These are phyloP conservation scores for Ridgeia piscesae DNA, from an alignment of 1,140 invertebrate genomes.

Conservation along the genomic window DNA sequence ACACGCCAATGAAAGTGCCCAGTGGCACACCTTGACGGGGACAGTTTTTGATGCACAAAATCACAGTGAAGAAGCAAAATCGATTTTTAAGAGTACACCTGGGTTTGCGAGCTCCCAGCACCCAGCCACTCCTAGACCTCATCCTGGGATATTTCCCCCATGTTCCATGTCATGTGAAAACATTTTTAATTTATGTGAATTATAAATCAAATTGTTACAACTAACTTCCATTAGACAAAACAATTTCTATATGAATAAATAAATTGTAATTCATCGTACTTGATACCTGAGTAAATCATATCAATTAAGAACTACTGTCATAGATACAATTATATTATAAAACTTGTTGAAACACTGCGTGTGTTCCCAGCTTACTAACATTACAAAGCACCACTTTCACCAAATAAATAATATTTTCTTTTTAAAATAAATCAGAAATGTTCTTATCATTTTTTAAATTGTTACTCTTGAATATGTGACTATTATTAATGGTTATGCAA, in stretches of 20 bases:
- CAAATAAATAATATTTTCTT: not conserved
- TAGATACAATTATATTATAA: too few relatives aligned
- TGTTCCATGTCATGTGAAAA: not conserved
- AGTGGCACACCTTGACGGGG: too few relatives aligned
- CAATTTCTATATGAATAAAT: not conserved
- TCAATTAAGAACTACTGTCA: too few relatives aligned
- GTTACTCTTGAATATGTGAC: too few relatives aligned
- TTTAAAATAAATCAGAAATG: not conserved
- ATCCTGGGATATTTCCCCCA: not conserved
- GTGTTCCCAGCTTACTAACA: not conserved
- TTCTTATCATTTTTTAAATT: too few relatives aligned
- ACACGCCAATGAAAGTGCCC: too few relatives aligned
- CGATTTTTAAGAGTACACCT: too few relatives aligned
- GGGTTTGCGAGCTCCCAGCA: too few relatives aligned
- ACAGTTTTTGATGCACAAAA: too few relatives aligned
- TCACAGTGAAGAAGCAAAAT: too few relatives aligned
- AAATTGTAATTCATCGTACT: not conserved
- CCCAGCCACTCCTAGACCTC: not conserved
- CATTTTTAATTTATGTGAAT: not conserved
- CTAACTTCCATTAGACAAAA: not conserved
- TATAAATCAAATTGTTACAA: too few relatives aligned
- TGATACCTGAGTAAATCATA: not conserved
- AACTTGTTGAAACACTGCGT: not conserved
- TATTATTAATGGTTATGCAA: not conserved
- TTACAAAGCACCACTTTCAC: not conserved